These are phyloP conservation scores for Microvelia longipes DNA, from an alignment of 1,140 invertebrate genomes.

Conservation along the genomic window DNA sequence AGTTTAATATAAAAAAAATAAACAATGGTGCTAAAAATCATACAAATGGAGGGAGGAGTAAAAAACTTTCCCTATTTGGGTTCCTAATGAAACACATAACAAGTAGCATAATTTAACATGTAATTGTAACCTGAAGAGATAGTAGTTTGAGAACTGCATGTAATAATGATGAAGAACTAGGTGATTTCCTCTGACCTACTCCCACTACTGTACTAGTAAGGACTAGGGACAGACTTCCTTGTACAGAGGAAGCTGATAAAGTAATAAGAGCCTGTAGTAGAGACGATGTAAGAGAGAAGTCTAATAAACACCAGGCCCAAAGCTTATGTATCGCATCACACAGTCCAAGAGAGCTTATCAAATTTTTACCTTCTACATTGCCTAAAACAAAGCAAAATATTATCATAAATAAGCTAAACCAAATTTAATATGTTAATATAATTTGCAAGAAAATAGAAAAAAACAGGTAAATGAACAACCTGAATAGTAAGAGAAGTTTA, in stretches of 20 bases:
- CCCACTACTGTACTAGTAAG: conserved; percentile 37
- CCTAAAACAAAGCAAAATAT: conserved; percentile 6
- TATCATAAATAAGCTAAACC: no score
- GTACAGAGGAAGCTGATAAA: conserved; percentile 34
- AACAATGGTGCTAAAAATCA: no score
- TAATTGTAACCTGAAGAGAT: no score
- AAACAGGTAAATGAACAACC: no score
- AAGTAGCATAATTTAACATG: no score
- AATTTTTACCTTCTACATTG: conserved; percentile 28
- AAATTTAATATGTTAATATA: no score
- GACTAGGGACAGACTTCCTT: conserved; percentile 33
- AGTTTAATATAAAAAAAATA: no score
- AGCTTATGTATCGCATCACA: conserved; percentile 38
- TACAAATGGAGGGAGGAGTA: no score
- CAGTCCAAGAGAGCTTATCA: conserved; percentile 30
- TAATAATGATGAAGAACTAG: conserved; percentile 34
- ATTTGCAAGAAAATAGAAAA: no score
- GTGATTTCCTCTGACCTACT: conserved; percentile 34
- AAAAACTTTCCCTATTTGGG: no score
- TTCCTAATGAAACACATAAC: no score
- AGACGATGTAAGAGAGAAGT: conserved; percentile 28
- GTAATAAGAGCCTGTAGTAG: conserved; percentile 37
- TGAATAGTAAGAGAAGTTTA: no score
- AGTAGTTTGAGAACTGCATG: conserved; percentile 35
- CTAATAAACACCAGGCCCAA: conserved; percentile 36